These are phyloP conservation scores for Antennarius maculatus DNA, from an alignment of 2,797 vertebrate genomes.

Conservation along the genomic window DNA sequence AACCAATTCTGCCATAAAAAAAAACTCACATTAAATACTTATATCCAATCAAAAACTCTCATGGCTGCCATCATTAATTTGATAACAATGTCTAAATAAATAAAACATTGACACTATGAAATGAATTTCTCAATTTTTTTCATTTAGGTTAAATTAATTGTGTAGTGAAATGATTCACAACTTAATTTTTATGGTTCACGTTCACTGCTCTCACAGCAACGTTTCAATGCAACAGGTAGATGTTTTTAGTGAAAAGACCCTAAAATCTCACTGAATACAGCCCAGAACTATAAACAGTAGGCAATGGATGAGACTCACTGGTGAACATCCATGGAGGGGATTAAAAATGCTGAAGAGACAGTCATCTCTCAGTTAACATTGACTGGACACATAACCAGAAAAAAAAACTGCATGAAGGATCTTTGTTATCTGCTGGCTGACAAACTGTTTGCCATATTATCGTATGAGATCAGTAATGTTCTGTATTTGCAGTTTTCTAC, in stretches of 20 bases:
- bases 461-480: neutral
- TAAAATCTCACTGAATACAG: conserved; percentile 3
- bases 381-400: neutral
- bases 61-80: neutral
- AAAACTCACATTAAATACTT: neutral
- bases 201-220: neutral
- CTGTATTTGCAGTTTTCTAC: neutral
- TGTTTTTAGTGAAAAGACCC: neutral
- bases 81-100: neutral
- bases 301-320: neutral
- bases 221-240: neutral
- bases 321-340: neutral
- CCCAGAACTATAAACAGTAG: neutral
- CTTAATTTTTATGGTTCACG: neutral
- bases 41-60: neutral
- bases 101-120: neutral
- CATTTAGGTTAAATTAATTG: neutral
- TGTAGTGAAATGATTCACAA: neutral
- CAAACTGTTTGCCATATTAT: neutral
- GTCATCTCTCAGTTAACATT: conserved; percentile 10
- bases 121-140: neutral
- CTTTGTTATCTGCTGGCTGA: neutral
- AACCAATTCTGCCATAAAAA: neutral
- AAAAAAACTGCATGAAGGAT: neutral
- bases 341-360: conserved; percentile 20